Base-by-base conservation (phyloP, 2,113 vertebrate genomes). In the Malaclemys terrapin region DNA sequence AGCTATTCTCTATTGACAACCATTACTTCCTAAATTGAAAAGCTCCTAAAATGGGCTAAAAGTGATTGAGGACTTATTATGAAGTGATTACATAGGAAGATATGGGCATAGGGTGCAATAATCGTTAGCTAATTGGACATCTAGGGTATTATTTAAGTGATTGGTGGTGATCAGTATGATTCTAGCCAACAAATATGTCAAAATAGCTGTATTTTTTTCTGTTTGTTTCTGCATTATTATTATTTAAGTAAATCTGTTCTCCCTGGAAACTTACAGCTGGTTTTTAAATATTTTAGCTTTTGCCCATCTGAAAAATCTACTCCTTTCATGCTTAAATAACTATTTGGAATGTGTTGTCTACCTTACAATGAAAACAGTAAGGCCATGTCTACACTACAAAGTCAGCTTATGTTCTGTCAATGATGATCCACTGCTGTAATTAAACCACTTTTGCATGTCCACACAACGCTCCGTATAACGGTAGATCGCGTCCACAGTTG, bases 41-140 rank as follows among this genome's bases (percentile, higher is more conserved):
- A n/a, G 22, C 20, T 87, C 86, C 89, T 88, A 95, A 57, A 85
- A 52, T 84, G 93, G 94, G 42, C 94, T 97, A 92, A 93, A 98
- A 95, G 84, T 89, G 87, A 89, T 81, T 86, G 47, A 76, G 52
- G 81, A 80, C 85, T 14, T 25, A 47, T n/a, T 80, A 47, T 96
- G 79, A 93, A 17, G 20, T 89, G 56, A 24, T 82, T 84, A 80
- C 42, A 87, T 62, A 85, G 82, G 92, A 89, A 94, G 45, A 59
- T 47, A 35, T 6, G 3, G 29, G 69, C 47, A n/a, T 49, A 80
- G n/a, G 3, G 50, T 90, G 78, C 3, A 45, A 54, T 81, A 84
- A 82, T 59, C 56, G 6, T 19, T 84, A 79, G 88, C 62, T 96
- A 97, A 97, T 80, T 96, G 93, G 65, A 52, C 5, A 13, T 85